Percentiles rank a stretch among this genome's conserved stretches.
phyloP scores from a whole-genome alignment of 92 coral and sea anemone species.

The Porites cylindrica region DNA sequence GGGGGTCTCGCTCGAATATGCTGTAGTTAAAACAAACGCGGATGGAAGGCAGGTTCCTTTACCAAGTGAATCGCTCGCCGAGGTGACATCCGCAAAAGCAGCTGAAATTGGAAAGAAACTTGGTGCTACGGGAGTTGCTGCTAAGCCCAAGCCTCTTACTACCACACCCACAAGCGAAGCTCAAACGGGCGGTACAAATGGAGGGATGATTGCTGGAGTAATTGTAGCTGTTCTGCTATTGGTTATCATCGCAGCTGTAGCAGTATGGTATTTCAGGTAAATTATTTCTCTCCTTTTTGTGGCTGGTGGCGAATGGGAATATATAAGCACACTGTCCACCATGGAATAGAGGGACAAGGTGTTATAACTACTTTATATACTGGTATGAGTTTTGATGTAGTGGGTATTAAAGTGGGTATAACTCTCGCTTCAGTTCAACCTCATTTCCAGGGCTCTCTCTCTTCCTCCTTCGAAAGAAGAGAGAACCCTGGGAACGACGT shows the following conservation, averaged over 20 bases:
- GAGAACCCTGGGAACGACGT: too few species aligned
- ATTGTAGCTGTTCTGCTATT: conserved; percentile 16
- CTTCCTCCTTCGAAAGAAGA: too few species aligned
- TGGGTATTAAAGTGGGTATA: too few species aligned
- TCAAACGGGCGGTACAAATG: not conserved
- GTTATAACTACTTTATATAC: too few species aligned
- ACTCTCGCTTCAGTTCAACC: too few species aligned
- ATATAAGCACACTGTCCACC: too few species aligned
- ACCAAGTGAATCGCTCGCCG: not conserved
- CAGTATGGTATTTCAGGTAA: conserved; percentile 49
- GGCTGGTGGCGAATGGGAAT: not conserved
- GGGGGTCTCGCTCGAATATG: conserved; percentile 38
- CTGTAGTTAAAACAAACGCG: conserved; percentile 14
- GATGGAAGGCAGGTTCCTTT: conserved; percentile 3
- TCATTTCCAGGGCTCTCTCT: too few species aligned
- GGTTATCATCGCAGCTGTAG: conserved; percentile 24
- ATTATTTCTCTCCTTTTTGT: not conserved
- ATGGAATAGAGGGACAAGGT: too few species aligned
- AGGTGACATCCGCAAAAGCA: not conserved
- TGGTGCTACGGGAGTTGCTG: not conserved
- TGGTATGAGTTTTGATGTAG: too few species aligned
- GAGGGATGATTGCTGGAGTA: conserved; percentile 37
- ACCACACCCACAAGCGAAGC: not conserved
- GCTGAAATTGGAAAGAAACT: not conserved
- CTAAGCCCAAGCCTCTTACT: not conserved